Evolutionary conservation across 2,797 vertebrate species (phyloP).

Genomic region (Chrosomus eos): DNA sequence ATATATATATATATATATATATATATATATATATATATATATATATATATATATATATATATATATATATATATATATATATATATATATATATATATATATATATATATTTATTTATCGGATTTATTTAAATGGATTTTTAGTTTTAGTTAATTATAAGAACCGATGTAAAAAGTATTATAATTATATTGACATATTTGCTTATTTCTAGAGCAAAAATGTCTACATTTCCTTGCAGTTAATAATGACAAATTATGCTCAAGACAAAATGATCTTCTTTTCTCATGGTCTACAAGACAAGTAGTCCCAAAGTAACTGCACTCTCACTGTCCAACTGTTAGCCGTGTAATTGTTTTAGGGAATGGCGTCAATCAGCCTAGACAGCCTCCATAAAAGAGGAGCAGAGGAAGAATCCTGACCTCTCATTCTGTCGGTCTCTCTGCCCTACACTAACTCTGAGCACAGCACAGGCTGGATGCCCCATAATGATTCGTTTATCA

Average conservation of each 20-base stretch:
- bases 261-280: slow-evolving; percentile 1
- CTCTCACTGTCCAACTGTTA: slow-evolving; percentile 33
- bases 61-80: too few species aligned
- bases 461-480: neutral
- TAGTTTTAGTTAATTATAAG: neutral
- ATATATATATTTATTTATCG: too few species aligned
- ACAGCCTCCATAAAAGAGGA: slow-evolving; percentile 66
- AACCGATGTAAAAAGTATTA: neutral
- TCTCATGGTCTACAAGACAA: slow-evolving; percentile 27
- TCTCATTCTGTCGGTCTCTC: slow-evolving; percentile 62
- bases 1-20: too few species aligned
- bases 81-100: too few species aligned
- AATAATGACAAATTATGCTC: neutral
- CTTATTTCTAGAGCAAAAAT: neutral
- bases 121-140: neutral
- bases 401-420: slow-evolving; percentile 71
- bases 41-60: too few species aligned
- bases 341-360: slow-evolving; percentile 60
- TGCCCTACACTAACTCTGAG: slow-evolving; percentile 62
- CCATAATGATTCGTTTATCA: slow-evolving; percentile 1
- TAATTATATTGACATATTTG: neutral
- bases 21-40: too few species aligned
- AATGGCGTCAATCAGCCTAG: slow-evolving; percentile 66
- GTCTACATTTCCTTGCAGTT: neutral
- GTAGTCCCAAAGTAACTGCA: neutral